Evolutionary conservation across 2,888 invertebrate species (phyloP).

Genomic region (Pseudanteris insignis): DNA sequence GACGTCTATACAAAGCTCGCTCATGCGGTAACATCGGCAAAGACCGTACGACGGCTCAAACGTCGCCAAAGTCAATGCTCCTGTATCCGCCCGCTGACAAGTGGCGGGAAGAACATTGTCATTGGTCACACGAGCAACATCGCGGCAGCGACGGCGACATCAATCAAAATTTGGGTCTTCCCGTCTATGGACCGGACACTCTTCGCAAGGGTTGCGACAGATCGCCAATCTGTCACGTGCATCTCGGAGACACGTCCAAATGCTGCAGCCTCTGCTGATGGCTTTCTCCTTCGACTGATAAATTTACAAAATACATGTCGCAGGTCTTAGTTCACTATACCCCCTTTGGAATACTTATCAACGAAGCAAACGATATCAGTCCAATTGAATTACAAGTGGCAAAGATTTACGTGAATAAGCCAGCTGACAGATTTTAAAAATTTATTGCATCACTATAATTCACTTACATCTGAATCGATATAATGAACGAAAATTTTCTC

Average conservation of each 20-base stretch:
- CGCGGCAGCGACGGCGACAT: slow-evolving; percentile 68
- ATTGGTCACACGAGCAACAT: slow-evolving; percentile 62
- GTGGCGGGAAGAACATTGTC: slow-evolving; percentile 65
- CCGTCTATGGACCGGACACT: slow-evolving; percentile 55
- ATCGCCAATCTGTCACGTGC: slow-evolving; percentile 69
- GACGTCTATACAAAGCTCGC: slow-evolving; percentile 72
- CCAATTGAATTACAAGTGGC: background rate
- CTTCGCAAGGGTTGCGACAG: slow-evolving; percentile 65
- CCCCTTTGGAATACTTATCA: background rate
- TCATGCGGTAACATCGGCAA: slow-evolving; percentile 72
- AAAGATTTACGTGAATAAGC: background rate
- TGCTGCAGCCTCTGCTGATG: slow-evolving; percentile 72
- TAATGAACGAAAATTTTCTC: too few species aligned
- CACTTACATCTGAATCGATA: too few species aligned
- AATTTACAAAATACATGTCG: slow-evolving; percentile 6
- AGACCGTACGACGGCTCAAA: slow-evolving; percentile 68
- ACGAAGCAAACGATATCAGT: background rate
- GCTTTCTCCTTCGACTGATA: slow-evolving; percentile 17
- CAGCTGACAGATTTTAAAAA: background rate
- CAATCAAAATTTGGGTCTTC: slow-evolving; percentile 68
- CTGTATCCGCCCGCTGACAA: slow-evolving; percentile 58
- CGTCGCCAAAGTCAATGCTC: slow-evolving; percentile 61
- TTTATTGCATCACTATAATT: too few species aligned
- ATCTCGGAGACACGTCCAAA: slow-evolving; percentile 70
- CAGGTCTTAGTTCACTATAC: background rate